Percentiles rank a stretch among this genome's conserved stretches.
Evolutionary conservation across 2,797 vertebrate genomes (phyloP).

Genomic region (Cryptoblepharus egeriae): DNA sequence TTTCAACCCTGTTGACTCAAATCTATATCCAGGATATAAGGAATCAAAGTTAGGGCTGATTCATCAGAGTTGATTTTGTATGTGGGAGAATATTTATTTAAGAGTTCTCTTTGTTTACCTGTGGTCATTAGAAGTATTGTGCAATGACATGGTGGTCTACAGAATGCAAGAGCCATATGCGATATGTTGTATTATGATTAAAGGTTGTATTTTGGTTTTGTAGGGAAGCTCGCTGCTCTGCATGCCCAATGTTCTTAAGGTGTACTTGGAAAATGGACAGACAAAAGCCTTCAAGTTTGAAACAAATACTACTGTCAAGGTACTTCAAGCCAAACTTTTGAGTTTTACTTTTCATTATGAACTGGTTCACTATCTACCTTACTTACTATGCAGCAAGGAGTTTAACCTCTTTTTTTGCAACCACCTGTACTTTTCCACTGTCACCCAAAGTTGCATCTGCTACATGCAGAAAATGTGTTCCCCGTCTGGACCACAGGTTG

Average conservation of each 20-base stretch:
- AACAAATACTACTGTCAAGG: constrained; percentile 93
- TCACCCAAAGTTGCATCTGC: too few species aligned
- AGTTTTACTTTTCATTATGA: neutral
- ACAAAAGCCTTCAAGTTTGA: constrained; percentile 99
- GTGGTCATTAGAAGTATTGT: neutral
- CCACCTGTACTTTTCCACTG: too few species aligned
- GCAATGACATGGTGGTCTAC: neutral
- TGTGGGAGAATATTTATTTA: neutral
- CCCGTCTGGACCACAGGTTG: too few species aligned
- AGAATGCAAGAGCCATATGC: too few species aligned
- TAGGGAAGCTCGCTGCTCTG: constrained; percentile 96
- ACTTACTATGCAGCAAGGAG: neutral
- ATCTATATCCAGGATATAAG: neutral
- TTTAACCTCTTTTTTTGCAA: too few species aligned
- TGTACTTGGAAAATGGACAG: constrained; percentile 98
- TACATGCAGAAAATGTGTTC: too few species aligned
- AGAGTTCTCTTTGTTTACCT: neutral
- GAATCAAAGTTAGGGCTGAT: neutral
- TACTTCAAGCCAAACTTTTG: constrained; percentile 57
- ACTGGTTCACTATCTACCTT: neutral
- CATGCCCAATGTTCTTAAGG: constrained; percentile 96
- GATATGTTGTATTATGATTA: accelerated
- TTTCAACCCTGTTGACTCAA: neutral
- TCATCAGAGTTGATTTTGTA: neutral
- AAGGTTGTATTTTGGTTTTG: constrained; percentile 49